Evolutionary conservation across 2,797 vertebrate genomes (phyloP).

Genomic region (Ibycter americanus): DNA sequence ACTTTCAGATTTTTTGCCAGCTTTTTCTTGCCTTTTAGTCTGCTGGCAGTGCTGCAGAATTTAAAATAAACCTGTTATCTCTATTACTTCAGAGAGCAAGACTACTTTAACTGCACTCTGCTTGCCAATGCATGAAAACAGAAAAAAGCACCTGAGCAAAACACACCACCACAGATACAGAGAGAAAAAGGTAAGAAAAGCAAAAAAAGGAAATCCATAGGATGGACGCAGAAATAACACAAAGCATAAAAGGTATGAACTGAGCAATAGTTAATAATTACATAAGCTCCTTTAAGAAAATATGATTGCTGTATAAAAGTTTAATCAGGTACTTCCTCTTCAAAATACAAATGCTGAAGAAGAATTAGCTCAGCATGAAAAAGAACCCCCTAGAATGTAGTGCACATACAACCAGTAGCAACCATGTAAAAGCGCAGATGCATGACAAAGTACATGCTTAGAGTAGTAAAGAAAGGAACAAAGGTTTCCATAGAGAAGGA

Average conservation of each 20-base stretch:
- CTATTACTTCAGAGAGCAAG: constrained; percentile 49
- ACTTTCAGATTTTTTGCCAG: constrained; percentile 12
- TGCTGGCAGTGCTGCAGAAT: constrained; percentile 45
- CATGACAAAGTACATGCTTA: neutral
- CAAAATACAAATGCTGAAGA: neutral
- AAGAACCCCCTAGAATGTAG: neutral
- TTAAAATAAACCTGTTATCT: constrained; percentile 53
- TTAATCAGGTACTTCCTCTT: neutral
- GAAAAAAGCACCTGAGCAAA: neutral
- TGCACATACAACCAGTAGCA: neutral
- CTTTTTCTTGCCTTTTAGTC: constrained; percentile 27
- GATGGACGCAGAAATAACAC: neutral
- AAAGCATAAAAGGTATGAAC: neutral
- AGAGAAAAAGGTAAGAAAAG: neutral
- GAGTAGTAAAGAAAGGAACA: neutral
- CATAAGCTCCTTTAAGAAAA: neutral
- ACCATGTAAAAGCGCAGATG: neutral
- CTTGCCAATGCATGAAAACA: constrained; percentile 39
- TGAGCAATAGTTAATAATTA: neutral
- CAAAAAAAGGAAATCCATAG: neutral
- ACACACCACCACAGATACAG: neutral
- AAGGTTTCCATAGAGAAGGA: neutral
- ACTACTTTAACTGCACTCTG: constrained; percentile 30
- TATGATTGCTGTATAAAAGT: neutral
- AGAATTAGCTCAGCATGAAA: neutral